These are phyloP conservation scores for Agrotis exclamationis DNA, from an alignment of 2,888 invertebrate genomes.

Conservation along the genomic window DNA sequence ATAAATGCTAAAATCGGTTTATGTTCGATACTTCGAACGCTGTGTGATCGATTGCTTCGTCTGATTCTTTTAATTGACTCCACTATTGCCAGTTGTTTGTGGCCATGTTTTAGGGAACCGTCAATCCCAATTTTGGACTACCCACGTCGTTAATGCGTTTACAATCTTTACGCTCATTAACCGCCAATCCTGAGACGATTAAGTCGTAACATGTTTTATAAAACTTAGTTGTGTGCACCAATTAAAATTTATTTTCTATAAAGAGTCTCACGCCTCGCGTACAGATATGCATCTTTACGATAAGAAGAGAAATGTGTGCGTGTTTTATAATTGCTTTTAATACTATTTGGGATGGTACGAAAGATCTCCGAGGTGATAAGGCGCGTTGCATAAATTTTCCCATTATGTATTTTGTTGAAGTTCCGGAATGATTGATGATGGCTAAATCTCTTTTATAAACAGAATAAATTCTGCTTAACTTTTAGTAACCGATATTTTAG, in stretches of 20 bases:
- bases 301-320: constrained; percentile 77
- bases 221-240: constrained; percentile 83
- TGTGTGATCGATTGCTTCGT: constrained; percentile 65
- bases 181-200: constrained; percentile 85
- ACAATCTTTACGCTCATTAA: constrained; percentile 89
- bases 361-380: constrained; percentile 71
- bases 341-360: constrained; percentile 76
- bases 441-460: constrained; percentile 64
- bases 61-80: constrained; percentile 68
- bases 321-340: constrained; percentile 83
- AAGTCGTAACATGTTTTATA: constrained; percentile 87
- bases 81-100: constrained; percentile 57
- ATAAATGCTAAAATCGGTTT: constrained; percentile 56
- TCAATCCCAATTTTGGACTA: constrained; percentile 74
- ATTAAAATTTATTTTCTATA: constrained; percentile 85
- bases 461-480: constrained; percentile 63
- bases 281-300: constrained; percentile 83
- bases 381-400: constrained; percentile 75
- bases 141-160: constrained; percentile 85
- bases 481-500: constrained; percentile 53
- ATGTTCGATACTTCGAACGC: constrained; percentile 36
- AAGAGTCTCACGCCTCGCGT: constrained; percentile 81
- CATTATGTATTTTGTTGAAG: constrained; percentile 73
- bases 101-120: constrained; percentile 56
- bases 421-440: constrained; percentile 78